Percentiles rank a stretch among this genome's conserved stretches.
Conservation (phyloP, 1,140 invertebrate species). For the honey bee (Apis mellifera) region DNA sequence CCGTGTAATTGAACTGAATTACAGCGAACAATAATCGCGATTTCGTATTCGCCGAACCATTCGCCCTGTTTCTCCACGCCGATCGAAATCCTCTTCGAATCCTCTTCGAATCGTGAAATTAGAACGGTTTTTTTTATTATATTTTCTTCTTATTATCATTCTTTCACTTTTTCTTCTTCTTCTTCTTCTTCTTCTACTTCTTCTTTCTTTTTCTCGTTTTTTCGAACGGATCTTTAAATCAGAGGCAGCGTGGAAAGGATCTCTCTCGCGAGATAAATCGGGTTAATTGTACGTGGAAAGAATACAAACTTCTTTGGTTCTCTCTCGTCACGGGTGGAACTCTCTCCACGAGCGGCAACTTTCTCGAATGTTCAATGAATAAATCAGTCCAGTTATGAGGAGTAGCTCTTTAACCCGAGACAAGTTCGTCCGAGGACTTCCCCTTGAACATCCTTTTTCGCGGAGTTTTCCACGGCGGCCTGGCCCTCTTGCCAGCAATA, state of each 20-base stretch:
- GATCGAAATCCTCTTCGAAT: background rate
- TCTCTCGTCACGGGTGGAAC: background rate
- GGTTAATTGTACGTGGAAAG: constrained; percentile 20
- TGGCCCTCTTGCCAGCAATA: background rate
- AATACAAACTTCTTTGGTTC: constrained; percentile 17
- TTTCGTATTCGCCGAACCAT: constrained; percentile 34
- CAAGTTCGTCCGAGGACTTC: background rate
- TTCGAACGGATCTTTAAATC: too few species aligned
- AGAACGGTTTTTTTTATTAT: background rate
- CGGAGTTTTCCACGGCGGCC: background rate
- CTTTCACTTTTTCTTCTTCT: background rate
- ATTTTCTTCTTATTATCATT: background rate
- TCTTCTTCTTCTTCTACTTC: background rate
- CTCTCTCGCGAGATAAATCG: constrained; percentile 16
- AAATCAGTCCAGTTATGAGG: background rate
- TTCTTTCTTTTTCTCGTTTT: background rate
- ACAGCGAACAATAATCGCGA: constrained; percentile 19
- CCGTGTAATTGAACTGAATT: constrained; percentile 28
- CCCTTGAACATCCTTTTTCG: background rate
- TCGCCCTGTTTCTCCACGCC: background rate
- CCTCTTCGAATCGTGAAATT: background rate
- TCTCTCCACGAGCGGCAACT: background rate
- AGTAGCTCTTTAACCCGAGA: too few species aligned
- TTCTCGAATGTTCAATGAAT: background rate
- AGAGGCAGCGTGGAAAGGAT: background rate